phyloP scores from a whole-genome alignment of 2,113 vertebrate species.

The Herpailurus yagouaroundi region DNA sequence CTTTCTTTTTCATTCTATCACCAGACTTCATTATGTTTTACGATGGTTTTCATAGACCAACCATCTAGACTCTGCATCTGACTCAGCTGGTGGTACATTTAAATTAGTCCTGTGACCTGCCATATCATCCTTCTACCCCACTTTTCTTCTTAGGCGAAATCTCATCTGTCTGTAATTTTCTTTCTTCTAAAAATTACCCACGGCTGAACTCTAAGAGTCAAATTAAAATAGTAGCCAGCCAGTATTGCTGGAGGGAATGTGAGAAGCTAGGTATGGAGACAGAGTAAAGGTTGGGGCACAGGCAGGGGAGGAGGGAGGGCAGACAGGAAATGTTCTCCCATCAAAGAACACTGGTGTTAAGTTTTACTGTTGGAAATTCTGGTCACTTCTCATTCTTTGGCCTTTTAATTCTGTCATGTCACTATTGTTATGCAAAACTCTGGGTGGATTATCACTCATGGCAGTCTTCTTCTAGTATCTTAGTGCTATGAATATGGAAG shows the following conservation, averaged over 20 bases:
- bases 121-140: not conserved
- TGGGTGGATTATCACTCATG: not conserved
- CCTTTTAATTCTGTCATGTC: not conserved
- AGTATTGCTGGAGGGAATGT: not conserved
- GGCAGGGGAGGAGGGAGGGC: not conserved
- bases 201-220: slow-evolving; percentile 41
- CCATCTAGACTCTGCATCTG: not conserved
- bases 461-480: not conserved
- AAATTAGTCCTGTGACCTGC: not conserved
- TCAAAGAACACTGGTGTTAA: not conserved
- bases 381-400: not conserved
- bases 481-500: not conserved
- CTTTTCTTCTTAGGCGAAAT: not conserved
- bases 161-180: slow-evolving; percentile 37
- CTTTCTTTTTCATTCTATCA: not conserved
- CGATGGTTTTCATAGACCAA: not conserved
- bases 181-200: slow-evolving; percentile 43
- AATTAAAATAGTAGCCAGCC: not conserved
- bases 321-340: not conserved
- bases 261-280: not conserved
- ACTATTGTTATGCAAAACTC: not conserved
- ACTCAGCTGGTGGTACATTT: not conserved
- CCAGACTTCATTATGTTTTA: not conserved
- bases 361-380: not conserved
- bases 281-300: not conserved